phyloP scores from a whole-genome alignment of 2,113 vertebrate genomes.

The Cynoglossus semilaevis region DNA sequence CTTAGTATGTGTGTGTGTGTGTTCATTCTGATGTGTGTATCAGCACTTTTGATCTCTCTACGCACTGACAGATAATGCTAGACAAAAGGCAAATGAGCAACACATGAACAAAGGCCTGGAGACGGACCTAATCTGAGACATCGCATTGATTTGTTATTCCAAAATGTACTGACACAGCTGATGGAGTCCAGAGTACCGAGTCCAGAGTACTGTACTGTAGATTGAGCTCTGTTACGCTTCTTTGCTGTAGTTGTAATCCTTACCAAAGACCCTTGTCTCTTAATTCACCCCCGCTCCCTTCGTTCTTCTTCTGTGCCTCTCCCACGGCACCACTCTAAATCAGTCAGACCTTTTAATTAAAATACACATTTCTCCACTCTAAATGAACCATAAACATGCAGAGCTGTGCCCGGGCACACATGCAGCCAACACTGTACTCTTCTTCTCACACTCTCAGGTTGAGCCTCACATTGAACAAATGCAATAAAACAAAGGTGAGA shows the following conservation, averaged over 20 bases:
- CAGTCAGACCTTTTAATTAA: constrained; percentile 66
- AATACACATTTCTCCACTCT: constrained; percentile 47
- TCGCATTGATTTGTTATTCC: constrained; percentile 49
- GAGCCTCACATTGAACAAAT: constrained; percentile 14
- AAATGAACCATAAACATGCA: constrained; percentile 19
- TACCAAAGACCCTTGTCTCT: constrained; percentile 15
- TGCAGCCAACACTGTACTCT: not conserved
- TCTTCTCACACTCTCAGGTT: constrained; percentile 1
- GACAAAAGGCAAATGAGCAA: constrained; percentile 24
- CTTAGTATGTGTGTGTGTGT: constrained; percentile 9
- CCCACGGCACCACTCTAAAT: constrained; percentile 52
- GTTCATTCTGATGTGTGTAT: not conserved
- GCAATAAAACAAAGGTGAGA: constrained; percentile 18
- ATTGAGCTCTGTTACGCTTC: constrained; percentile 40
- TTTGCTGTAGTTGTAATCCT: constrained; percentile 29
- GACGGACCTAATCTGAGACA: constrained; percentile 21
- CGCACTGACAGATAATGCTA: constrained; percentile 28
- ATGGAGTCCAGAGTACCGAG: constrained; percentile 23
- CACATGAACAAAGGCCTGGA: constrained; percentile 30
- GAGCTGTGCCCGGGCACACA: constrained; percentile 21
- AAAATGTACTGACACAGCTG: constrained; percentile 28
- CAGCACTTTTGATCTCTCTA: constrained; percentile 35
- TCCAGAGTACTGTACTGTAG: too few species aligned
- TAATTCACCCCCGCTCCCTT: constrained; percentile 14
- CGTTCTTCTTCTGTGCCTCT: constrained; percentile 22